Evolutionary conservation across 2,888 invertebrate genomes (phyloP).

Genomic region (Marasmarcha lunaedactyla): DNA sequence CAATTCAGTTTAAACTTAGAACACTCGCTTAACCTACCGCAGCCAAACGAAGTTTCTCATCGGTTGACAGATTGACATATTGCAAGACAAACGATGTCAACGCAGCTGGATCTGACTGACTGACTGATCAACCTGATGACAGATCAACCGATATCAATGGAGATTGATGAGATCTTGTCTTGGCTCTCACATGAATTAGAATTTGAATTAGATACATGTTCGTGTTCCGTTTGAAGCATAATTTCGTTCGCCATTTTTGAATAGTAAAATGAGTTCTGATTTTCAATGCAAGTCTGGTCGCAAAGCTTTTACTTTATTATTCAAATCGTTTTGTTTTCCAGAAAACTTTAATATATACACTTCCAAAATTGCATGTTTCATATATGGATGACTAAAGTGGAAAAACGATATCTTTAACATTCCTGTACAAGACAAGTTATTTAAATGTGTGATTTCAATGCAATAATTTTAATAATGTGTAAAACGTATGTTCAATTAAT

Average conservation of each 20-base stretch:
- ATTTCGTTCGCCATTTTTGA: too few species aligned
- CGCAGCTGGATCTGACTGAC: not conserved
- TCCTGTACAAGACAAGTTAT: too few species aligned
- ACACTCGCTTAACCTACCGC: not conserved
- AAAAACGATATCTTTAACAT: too few species aligned
- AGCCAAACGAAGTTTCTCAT: not conserved
- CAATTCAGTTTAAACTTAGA: too few species aligned
- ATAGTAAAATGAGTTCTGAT: not conserved
- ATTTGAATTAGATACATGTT: constrained; percentile 10
- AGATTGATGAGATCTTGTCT: constrained; percentile 9
- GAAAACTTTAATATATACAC: too few species aligned
- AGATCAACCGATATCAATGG: constrained; percentile 7
- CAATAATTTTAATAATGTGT: too few species aligned
- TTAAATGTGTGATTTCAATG: too few species aligned
- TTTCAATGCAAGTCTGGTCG: not conserved
- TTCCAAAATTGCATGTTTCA: too few species aligned
- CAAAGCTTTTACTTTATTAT: too few species aligned
- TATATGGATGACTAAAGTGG: too few species aligned
- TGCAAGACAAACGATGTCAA: not conserved
- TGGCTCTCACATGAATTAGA: constrained; percentile 17
- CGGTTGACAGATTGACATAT: not conserved
- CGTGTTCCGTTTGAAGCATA: not conserved
- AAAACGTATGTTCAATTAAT: too few species aligned
- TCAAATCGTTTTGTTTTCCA: too few species aligned
- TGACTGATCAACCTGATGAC: constrained; percentile 2